Base-by-base conservation (phyloP, 2,888 invertebrate species). In the Volucella zonaria region DNA sequence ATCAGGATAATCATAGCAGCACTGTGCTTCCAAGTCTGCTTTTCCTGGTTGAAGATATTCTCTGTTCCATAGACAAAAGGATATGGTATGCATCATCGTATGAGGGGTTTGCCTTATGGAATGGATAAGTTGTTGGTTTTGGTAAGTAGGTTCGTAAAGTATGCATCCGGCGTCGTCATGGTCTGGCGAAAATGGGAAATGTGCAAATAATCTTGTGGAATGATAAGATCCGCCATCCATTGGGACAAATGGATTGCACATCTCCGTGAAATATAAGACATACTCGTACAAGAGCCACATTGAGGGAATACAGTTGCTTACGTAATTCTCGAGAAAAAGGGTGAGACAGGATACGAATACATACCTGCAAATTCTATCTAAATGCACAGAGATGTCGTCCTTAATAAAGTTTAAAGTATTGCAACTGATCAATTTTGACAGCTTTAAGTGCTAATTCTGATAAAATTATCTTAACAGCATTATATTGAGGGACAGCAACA, bases 181-280 rank as follows among this genome's bases (percentile, higher is more conserved):
- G 68, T 59, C 64, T 61, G 23, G 18, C 47, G 18, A 15, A 49
- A 47, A 51, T 59, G 74, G 79, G 58, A 82, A 70, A 83, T 80
- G 79, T 75, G 70, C 59, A 83, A 80, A 83, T 83, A 80, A 75
- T 80, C 80, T 51, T 80, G 68, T 75, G 49, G 75, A 83, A 75
- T 80, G 61, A 59, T 83, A 70, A 66, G 66, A 75, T 66, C 74
- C 43, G 73, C 49, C 62, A 70, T 75, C 56, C 73, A 58, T 64
- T 14, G 49, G 49, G 31, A 52, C 47, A 42, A 23, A 51, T 59
- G 58, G 47, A 82, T 73, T 47, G 70, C 42, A 42, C 58, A 51
- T 70, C 58, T 31, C 6, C 31, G 31, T 31, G 31, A 31, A 31
- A 31, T 52, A 49, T 61, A 54, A 62, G 47, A 67, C 43, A 62